Conservation (phyloP, 2,113 vertebrate genomes). For the Meleagris gallopavo region DNA sequence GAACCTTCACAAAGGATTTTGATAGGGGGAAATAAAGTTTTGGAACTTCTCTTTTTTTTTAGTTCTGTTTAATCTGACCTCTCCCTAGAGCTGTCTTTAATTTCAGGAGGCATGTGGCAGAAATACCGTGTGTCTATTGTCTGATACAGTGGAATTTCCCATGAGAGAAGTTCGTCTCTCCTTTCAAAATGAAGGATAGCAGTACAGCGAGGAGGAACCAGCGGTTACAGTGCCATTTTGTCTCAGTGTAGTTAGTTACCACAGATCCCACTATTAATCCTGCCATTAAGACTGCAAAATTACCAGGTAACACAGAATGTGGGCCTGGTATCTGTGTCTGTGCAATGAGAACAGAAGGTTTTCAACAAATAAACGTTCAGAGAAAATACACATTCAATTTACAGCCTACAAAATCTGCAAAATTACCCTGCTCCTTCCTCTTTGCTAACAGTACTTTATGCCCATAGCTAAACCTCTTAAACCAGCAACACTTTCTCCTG, state of each 20-base stretch:
- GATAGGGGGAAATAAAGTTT: not conserved
- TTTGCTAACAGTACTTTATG: not conserved
- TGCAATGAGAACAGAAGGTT: not conserved
- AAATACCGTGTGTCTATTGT: not conserved
- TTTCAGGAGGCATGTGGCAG: not conserved
- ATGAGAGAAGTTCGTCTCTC: not conserved
- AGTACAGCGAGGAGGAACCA: not conserved
- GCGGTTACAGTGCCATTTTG: not conserved
- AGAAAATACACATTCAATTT: not conserved
- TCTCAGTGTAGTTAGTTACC: not conserved
- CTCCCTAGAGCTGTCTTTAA: not conserved
- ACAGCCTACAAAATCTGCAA: not conserved
- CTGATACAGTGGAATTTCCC: not conserved
- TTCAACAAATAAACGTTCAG: not conserved
- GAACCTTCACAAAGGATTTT: not conserved
- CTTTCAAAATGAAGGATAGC: not conserved
- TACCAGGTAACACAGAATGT: not conserved
- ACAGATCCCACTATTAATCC: not conserved
- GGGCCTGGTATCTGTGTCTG: not conserved
- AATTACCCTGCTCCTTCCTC: fast-evolving
- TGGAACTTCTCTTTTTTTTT: not conserved
- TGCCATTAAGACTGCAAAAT: not conserved
- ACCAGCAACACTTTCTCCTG: not conserved
- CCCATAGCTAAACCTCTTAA: not conserved
- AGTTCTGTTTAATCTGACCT: not conserved